phyloP scores from a whole-genome alignment of 2,797 vertebrate genomes.

The Zenarchopterus dispar region DNA sequence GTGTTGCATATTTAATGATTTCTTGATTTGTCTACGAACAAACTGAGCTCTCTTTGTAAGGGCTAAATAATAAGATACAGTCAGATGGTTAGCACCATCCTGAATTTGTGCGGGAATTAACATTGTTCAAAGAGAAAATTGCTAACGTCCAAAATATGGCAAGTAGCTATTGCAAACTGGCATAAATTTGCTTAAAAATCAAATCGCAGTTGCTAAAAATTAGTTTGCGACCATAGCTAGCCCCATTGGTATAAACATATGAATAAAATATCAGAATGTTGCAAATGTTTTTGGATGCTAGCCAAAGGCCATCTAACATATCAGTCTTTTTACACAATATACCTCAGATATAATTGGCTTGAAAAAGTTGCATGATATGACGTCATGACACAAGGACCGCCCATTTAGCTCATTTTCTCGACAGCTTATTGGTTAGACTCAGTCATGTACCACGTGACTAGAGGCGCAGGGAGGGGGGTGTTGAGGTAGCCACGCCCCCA shows the following conservation, averaged over 20 bases:
- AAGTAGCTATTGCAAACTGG: not conserved
- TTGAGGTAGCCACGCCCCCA: slow-evolving; percentile 30
- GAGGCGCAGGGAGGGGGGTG: not conserved
- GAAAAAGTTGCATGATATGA: slow-evolving; percentile 79
- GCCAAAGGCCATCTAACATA: slow-evolving; percentile 12
- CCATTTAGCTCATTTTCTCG: slow-evolving; percentile 82
- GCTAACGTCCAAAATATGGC: not conserved
- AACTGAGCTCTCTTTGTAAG: slow-evolving; percentile 1
- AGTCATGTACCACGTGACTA: slow-evolving; percentile 69
- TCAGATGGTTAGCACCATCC: not conserved
- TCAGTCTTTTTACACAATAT: slow-evolving; percentile 32
- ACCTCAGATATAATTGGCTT: slow-evolving; percentile 75
- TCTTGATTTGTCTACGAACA: not conserved
- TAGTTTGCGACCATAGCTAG: not conserved
- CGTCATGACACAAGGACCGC: slow-evolving; percentile 47
- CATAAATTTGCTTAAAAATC: not conserved
- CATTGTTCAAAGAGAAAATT: not conserved
- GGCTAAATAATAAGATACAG: not conserved
- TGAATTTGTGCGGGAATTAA: not conserved
- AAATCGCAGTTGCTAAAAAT: not conserved
- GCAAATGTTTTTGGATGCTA: slow-evolving; percentile 33
- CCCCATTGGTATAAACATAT: not conserved
- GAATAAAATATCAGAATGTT: slow-evolving; percentile 3
- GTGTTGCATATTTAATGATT: not conserved
- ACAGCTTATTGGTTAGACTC: slow-evolving; percentile 55